These are phyloP conservation scores for Tachyglossus aculeatus DNA, from an alignment of 2,797 vertebrate genomes.

Conservation along the genomic window DNA sequence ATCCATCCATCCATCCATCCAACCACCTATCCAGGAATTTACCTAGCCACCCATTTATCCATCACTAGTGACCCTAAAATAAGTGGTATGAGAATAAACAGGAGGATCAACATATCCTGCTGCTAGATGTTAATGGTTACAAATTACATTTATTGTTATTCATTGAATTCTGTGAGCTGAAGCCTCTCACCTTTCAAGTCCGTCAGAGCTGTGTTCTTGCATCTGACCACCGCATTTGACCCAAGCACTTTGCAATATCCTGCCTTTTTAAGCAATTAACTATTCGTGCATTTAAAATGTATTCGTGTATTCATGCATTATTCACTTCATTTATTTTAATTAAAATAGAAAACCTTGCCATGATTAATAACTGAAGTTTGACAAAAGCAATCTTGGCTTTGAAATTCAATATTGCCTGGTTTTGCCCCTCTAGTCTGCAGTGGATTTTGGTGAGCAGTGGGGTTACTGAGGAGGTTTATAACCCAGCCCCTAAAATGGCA, in stretches of 20 bases:
- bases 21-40: too few relatives aligned
- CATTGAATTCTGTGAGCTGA: not conserved
- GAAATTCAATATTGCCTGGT: too few relatives aligned
- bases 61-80: too few relatives aligned
- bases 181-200: not conserved
- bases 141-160: not conserved
- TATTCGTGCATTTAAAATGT: not conserved
- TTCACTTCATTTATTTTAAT: constrained; percentile 40
- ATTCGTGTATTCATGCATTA: constrained; percentile 7
- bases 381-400: constrained; percentile 26
- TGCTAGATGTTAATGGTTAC: not conserved
- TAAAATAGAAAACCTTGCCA: constrained; percentile 8
- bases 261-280: constrained; percentile 29
- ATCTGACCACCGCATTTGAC: constrained; percentile 19
- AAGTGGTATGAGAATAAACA: too few relatives aligned
- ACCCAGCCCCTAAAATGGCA: too few relatives aligned
- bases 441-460: too few relatives aligned
- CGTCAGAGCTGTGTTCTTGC: not conserved
- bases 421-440: too few relatives aligned
- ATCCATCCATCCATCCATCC: too few relatives aligned
- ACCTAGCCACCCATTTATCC: too few relatives aligned
- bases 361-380: constrained; percentile 22
- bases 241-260: constrained; percentile 6
- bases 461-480: too few relatives aligned
- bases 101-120: not conserved